These are phyloP conservation scores for Pogonognathellus flavescens DNA, from an alignment of 1,140 invertebrate genomes.

Conservation along the genomic window DNA sequence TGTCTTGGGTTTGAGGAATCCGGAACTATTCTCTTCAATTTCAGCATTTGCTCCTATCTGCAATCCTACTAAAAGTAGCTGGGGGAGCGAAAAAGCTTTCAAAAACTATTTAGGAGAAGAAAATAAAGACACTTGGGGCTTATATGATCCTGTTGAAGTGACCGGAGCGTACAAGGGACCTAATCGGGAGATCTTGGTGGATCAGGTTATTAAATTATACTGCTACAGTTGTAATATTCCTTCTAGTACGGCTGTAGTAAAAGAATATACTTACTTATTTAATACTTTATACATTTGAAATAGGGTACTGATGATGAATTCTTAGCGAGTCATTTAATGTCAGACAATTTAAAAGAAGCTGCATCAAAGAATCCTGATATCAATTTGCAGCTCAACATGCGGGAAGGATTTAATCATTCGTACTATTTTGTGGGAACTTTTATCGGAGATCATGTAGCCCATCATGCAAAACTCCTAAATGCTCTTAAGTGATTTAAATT, in stretches of 20 bases:
- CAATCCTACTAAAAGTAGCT: constrained; percentile 86
- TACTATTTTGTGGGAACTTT: constrained; percentile 96
- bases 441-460: constrained; percentile 92
- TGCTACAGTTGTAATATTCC: no score
- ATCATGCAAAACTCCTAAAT: constrained; percentile 80
- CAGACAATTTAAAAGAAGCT: constrained; percentile 84
- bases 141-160: constrained; percentile 91
- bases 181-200: constrained; percentile 85
- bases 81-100: constrained; percentile 90
- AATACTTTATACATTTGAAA: constrained; percentile 57
- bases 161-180: constrained; percentile 88
- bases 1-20: constrained; percentile 92
- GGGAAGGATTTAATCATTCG: constrained; percentile 92
- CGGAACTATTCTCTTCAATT: constrained; percentile 88
- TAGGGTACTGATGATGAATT: constrained; percentile 89
- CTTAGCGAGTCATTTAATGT: constrained; percentile 83
- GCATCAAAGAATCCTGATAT: constrained; percentile 79
- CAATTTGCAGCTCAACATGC: constrained; percentile 78
- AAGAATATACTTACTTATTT: no score
- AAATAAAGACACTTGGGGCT: constrained; percentile 78
- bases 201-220: constrained; percentile 83
- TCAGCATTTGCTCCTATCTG: constrained; percentile 98
- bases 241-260: no score
- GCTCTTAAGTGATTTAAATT: background rate
- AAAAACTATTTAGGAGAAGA: constrained; percentile 85